Conservation (phyloP, 2,888 invertebrate genomes). For the Marasmarcha lunaedactyla region DNA sequence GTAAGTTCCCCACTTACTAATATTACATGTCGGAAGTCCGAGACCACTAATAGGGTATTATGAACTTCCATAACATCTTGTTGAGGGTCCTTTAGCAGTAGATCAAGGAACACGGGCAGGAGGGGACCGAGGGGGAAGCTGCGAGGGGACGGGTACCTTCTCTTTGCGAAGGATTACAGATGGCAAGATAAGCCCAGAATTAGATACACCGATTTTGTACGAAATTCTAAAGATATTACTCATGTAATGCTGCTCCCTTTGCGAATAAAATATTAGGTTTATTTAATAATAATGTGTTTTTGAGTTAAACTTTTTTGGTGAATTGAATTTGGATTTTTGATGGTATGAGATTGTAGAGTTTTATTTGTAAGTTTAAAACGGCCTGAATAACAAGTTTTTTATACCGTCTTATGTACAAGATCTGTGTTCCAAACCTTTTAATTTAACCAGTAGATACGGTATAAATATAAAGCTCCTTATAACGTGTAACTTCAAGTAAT, state of each 20-base stretch:
- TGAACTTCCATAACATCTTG: constrained; percentile 56
- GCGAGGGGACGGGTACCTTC: background rate
- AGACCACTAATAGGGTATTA: constrained; percentile 63
- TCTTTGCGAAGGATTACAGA: constrained; percentile 45
- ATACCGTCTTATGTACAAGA: too few relatives aligned
- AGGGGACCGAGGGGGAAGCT: constrained; percentile 18
- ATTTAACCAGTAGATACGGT: too few relatives aligned
- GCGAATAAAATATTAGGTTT: constrained; percentile 58
- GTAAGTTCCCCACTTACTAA: background rate
- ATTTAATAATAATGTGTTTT: constrained; percentile 37
- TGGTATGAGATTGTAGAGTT: background rate
- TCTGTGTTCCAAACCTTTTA: too few relatives aligned
- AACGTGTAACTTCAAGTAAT: too few relatives aligned
- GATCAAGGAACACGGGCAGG: constrained; percentile 19
- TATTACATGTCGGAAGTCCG: constrained; percentile 8
- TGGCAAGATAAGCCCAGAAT: constrained; percentile 66
- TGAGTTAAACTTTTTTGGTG: constrained; percentile 23
- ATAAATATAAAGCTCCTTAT: too few relatives aligned
- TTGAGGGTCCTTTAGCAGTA: constrained; percentile 28
- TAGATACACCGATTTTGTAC: constrained; percentile 66
- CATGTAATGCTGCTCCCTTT: constrained; percentile 44
- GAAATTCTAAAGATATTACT: constrained; percentile 59
- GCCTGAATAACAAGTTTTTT: too few relatives aligned
- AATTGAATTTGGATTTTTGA: constrained; percentile 9
- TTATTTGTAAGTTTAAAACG: too few relatives aligned